phyloP scores from a whole-genome alignment of 1,140 invertebrate species.

The Drosophila sp. region DNA sequence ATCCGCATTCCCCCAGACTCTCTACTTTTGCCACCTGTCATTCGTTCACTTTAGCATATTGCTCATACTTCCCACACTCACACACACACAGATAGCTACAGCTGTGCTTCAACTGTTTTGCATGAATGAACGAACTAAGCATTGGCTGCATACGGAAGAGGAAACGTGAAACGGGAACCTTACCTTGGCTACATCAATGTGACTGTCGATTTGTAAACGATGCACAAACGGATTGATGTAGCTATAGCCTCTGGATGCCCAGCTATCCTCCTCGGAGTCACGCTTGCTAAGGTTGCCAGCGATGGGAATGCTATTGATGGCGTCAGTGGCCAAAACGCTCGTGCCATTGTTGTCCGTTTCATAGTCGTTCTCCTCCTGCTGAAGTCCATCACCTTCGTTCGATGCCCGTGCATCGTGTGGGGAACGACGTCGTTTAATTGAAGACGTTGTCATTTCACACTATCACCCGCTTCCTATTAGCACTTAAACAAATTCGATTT shows the following conservation, averaged over 20 bases:
- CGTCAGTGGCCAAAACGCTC: constrained; percentile 55
- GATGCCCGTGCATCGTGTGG: constrained; percentile 42
- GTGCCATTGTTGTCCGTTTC: constrained; percentile 21
- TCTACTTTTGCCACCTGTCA: background rate
- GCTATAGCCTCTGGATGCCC: constrained; percentile 85
- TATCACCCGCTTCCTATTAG: constrained; percentile 6
- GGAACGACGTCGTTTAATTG: constrained; percentile 53
- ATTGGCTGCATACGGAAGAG: background rate
- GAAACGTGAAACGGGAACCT: constrained; percentile 70
- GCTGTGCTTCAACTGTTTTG: constrained; percentile 34
- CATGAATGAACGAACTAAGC: constrained; percentile 58
- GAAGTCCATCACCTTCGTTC: constrained; percentile 32
- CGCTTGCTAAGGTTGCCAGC: constrained; percentile 52
- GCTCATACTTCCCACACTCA: background rate
- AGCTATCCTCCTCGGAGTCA: constrained; percentile 79
- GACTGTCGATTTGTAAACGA: constrained; percentile 91
- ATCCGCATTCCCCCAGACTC: background rate
- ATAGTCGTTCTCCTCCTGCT: constrained; percentile 16
- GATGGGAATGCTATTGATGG: background rate
- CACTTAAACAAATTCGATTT: constrained; percentile 5
- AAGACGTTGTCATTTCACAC: constrained; percentile 66
- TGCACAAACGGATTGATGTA: constrained; percentile 93
- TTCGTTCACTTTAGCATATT: background rate
- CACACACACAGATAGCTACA: background rate
- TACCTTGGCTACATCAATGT: constrained; percentile 94